Evolutionary conservation across 2,888 invertebrate species (phyloP).

Genomic region (Dicycla oo): DNA sequence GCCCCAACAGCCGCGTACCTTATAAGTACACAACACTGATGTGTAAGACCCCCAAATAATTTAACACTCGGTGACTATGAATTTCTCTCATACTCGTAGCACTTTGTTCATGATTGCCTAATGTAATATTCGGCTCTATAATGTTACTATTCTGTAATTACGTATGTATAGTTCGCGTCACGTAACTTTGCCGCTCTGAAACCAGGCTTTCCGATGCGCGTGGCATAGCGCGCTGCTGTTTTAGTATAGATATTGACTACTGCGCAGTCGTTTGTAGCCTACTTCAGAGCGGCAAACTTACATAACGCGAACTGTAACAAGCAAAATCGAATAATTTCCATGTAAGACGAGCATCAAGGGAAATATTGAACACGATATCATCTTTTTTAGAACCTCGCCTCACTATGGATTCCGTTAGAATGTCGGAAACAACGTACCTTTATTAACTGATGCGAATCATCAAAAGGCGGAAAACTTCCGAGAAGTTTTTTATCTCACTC

Average conservation of each 20-base stretch:
- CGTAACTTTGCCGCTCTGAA: no score
- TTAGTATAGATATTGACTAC: no score
- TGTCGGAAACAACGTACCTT: constrained; percentile 15
- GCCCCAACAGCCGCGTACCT: constrained; percentile 37
- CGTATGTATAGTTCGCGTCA: constrained; percentile 23
- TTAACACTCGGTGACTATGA: constrained; percentile 23
- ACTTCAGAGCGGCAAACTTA: no score
- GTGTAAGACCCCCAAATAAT: constrained; percentile 43
- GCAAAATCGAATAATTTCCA: constrained; percentile 23
- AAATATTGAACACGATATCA: constrained; percentile 16
- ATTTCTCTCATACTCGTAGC: constrained; percentile 28
- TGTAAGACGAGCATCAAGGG: constrained; percentile 27
- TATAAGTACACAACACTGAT: constrained; percentile 34
- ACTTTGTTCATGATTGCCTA: constrained; percentile 27
- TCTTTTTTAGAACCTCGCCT: constrained; percentile 8
- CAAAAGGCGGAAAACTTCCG: constrained; percentile 51
- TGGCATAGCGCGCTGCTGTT: no score
- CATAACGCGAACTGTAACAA: no score
- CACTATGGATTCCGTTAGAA: constrained; percentile 9
- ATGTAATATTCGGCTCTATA: constrained; percentile 46
- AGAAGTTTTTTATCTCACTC: constrained; percentile 63
- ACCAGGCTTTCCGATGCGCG: no score
- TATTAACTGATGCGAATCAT: constrained; percentile 57
- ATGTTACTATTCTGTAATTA: constrained; percentile 31
- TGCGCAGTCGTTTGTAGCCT: no score